Evolutionary conservation across 2,797 vertebrate species (phyloP).

Genomic region (Enoplosus armatus): DNA sequence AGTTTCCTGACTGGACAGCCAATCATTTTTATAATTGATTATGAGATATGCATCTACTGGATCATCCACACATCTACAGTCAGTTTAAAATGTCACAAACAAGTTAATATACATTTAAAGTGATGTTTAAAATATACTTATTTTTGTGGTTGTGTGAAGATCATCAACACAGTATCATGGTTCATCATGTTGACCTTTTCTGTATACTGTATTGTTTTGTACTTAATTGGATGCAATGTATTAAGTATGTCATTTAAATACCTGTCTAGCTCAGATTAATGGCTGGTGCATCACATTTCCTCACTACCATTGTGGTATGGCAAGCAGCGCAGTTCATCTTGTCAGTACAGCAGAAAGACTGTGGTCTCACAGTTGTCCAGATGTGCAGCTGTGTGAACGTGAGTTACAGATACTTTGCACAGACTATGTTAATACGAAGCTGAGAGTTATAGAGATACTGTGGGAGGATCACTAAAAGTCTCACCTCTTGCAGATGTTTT

Average conservation of each 20-base stretch:
- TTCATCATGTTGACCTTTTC: no score
- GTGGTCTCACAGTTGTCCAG: background rate
- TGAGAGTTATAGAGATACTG: background rate
- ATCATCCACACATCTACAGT: background rate
- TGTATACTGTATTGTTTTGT: background rate
- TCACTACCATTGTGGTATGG: background rate
- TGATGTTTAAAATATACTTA: background rate
- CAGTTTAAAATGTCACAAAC: background rate
- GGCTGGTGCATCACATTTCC: no score
- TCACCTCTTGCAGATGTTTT: slow-evolving; percentile 92
- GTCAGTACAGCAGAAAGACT: background rate
- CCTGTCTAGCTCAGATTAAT: background rate
- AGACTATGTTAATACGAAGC: background rate
- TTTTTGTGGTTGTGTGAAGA: background rate
- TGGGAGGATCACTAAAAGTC: slow-evolving; percentile 3
- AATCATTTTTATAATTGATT: background rate
- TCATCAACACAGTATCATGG: background rate
- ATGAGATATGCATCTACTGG: background rate
- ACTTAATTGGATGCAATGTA: background rate
- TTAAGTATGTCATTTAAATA: background rate
- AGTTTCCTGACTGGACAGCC: background rate
- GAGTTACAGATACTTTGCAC: background rate
- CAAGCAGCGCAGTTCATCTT: background rate
- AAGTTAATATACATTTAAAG: background rate
- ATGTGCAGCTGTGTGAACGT: slow-evolving; percentile 23